Percentiles rank a stretch among this genome's conserved stretches.
These are phyloP conservation scores for Saguinus midas DNA, from an alignment of 2,113 vertebrate species.

Conservation along the genomic window DNA sequence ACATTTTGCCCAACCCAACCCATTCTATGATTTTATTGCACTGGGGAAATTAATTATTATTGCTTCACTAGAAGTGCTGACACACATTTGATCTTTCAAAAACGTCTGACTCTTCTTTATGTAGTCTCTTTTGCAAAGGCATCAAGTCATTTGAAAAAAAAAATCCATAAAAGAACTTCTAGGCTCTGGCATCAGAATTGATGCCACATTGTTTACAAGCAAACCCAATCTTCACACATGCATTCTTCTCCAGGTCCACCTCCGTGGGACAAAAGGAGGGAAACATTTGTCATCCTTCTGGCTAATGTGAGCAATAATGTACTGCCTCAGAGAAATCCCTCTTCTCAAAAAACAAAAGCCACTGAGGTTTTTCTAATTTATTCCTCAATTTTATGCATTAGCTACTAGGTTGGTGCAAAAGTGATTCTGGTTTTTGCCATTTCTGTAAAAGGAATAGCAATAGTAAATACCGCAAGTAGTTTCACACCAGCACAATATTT, in stretches of 20 bases:
- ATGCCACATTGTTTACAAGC: not conserved
- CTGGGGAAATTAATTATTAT: conserved; percentile 55
- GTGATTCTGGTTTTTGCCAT: no score
- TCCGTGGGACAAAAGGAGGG: not conserved
- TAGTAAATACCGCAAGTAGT: no score
- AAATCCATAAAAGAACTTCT: not conserved
- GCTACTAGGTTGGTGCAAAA: not conserved
- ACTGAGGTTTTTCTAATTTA: not conserved
- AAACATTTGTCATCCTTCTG: not conserved
- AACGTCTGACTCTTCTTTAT: not conserved
- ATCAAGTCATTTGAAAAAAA: not conserved
- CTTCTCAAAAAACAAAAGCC: not conserved
- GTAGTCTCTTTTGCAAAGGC: conserved; percentile 31
- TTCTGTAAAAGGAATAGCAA: no score
- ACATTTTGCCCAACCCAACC: conserved; percentile 21
- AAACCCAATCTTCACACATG: not conserved
- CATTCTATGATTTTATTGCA: conserved; percentile 32
- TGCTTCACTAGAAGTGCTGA: conserved; percentile 38
- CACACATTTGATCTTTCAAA: conserved; percentile 55
- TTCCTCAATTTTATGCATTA: not conserved
- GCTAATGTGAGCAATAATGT: not conserved
- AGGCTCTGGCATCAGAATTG: not conserved
- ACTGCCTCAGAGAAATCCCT: not conserved
- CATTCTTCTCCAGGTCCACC: not conserved
- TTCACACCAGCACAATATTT: not conserved